Evolutionary conservation across 2,113 vertebrate species (phyloP).

Genomic region (Tragulus kanchil): DNA sequence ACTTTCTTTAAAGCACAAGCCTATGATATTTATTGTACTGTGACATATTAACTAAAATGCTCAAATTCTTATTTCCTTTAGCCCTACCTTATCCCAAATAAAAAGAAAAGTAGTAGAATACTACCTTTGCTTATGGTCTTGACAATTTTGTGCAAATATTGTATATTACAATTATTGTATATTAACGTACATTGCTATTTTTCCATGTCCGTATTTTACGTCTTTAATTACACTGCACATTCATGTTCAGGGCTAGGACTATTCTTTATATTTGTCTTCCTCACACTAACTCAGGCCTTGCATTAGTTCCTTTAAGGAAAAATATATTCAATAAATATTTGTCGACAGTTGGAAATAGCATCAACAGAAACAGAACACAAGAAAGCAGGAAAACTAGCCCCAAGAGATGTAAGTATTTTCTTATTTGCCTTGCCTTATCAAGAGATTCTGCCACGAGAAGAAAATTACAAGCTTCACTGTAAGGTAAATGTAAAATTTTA

Average conservation of each 20-base stretch:
- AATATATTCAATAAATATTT: conserved; percentile 47
- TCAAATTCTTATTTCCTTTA: conserved; percentile 56
- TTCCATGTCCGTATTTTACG: not conserved
- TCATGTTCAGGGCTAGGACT: not conserved
- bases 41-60: conserved; percentile 43
- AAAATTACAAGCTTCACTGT: conserved; percentile 66
- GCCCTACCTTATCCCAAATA: conserved; percentile 29
- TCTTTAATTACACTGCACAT: conserved; percentile 44
- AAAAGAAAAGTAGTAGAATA: conserved; percentile 52
- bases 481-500: conserved; percentile 80
- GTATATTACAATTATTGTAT: not conserved
- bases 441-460: conserved; percentile 62
- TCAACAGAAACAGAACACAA: conserved; percentile 51
- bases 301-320: conserved; percentile 61
- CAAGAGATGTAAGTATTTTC: conserved; percentile 36
- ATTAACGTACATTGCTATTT: conserved; percentile 12
- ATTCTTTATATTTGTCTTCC: conserved; percentile 46
- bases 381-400: conserved; percentile 50
- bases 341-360: conserved; percentile 45
- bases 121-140: conserved; percentile 2
- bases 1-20: conserved; percentile 56
- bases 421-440: conserved; percentile 59
- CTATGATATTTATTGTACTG: conserved; percentile 20
- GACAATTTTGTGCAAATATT: conserved; percentile 20
- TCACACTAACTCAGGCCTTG: not conserved